These are phyloP conservation scores for Colostygia pectinataria DNA, from an alignment of 2,888 invertebrate genomes.

Conservation along the genomic window DNA sequence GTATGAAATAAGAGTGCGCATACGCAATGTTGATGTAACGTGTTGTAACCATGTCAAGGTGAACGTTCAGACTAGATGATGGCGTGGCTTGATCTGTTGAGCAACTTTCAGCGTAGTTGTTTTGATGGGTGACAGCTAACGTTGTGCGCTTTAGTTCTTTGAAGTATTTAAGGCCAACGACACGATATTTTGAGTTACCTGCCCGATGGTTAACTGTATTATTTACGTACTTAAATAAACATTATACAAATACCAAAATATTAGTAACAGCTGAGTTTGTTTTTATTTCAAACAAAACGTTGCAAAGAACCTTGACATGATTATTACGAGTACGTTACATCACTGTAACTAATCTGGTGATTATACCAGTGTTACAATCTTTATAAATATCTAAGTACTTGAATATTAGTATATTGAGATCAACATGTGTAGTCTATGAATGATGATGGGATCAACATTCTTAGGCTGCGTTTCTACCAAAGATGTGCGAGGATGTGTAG, in stretches of 20 bases:
- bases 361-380: neutral
- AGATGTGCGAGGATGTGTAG: too few relatives aligned
- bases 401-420: too few relatives aligned
- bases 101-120: neutral
- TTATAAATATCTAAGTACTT: neutral
- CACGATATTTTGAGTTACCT: too few relatives aligned
- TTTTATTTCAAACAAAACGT: conserved; percentile 19
- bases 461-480: too few relatives aligned
- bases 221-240: too few relatives aligned
- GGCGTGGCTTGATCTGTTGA: neutral
- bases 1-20: conserved; percentile 39
- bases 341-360: conserved; percentile 18
- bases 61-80: conserved; percentile 5
- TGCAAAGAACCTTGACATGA: conserved; percentile 27
- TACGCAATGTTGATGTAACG: conserved; percentile 35
- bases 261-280: neutral
- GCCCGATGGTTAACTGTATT: too few relatives aligned
- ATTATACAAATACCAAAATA: too few relatives aligned
- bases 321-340: conserved; percentile 26
- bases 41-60: conserved; percentile 34
- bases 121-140: neutral
- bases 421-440: too few relatives aligned
- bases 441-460: too few relatives aligned
- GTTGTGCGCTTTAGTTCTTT: too few relatives aligned
- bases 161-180: too few relatives aligned